A percentile compares a stretch with the other conserved stretches of the same genome.
Conservation (phyloP, 2,797 vertebrate species). For the Masticophis lateralis region DNA sequence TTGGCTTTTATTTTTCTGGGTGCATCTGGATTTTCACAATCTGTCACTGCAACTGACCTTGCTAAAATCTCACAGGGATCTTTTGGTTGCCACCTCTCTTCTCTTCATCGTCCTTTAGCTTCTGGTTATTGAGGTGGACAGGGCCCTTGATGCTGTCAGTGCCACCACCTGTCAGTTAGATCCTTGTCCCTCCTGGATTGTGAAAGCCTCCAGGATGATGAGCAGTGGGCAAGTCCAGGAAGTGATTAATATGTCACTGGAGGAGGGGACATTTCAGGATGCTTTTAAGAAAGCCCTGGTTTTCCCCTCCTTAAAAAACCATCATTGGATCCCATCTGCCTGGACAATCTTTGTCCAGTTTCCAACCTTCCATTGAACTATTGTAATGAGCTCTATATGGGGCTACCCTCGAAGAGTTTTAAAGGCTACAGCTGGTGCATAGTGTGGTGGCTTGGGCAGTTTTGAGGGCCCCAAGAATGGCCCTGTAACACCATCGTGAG, state of each 20-base stretch:
- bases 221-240: neutral
- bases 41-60: neutral
- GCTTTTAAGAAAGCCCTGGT: neutral
- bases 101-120: neutral
- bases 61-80: neutral
- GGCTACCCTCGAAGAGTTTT: neutral
- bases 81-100: neutral
- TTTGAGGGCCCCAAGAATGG: neutral
- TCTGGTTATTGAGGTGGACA: neutral
- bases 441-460: neutral
- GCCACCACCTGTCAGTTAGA: neutral
- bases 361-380: neutral
- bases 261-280: neutral
- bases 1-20: neutral
- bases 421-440: neutral
- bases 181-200: neutral
- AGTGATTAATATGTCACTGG: neutral
- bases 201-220: neutral
- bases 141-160: neutral
- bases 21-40: neutral
- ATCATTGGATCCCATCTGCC: neutral
- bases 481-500: neutral
- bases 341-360: neutral
- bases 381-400: too few relatives aligned
- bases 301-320: neutral